Percentiles rank a stretch among this genome's conserved stretches.
Evolutionary conservation across 2,888 invertebrate genomes (phyloP).

Genomic region (Helleia helle): DNA sequence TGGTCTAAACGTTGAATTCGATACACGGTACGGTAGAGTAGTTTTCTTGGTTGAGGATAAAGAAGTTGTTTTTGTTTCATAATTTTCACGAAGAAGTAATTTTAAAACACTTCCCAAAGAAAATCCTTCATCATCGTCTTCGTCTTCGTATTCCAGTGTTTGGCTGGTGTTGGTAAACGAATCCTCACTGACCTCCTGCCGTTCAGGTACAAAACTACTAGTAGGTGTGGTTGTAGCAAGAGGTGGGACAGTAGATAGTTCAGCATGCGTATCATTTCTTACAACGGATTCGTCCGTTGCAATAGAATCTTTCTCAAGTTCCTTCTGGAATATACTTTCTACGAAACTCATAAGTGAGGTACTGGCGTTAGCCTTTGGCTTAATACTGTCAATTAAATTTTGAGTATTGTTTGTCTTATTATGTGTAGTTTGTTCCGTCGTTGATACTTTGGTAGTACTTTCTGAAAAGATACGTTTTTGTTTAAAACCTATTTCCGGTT

Average conservation of each 20-base stretch:
- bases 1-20: constrained; percentile 3
- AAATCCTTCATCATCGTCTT: constrained; percentile 63
- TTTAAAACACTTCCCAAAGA: constrained; percentile 77
- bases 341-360: not conserved
- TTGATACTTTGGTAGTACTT: constrained; percentile 9
- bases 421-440: not conserved
- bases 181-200: not conserved
- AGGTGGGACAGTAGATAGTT: not conserved
- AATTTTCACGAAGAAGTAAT: constrained; percentile 69
- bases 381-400: not conserved
- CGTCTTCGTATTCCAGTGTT: constrained; percentile 46
- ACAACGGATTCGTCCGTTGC: not conserved
- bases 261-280: not conserved
- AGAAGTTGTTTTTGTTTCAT: constrained; percentile 41
- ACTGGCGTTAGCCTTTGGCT: not conserved
- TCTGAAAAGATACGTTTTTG: constrained; percentile 15
- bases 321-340: not conserved
- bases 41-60: constrained; percentile 15
- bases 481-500: constrained; percentile 4
- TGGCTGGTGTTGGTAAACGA: constrained; percentile 19
- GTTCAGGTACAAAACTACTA: not conserved
- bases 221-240: not conserved
- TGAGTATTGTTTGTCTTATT: not conserved
- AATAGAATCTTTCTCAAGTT: not conserved
- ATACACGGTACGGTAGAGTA: constrained; percentile 8